Base-by-base conservation (phyloP, 92 coral and sea anemone species). In the Desmophyllum pertusum region DNA sequence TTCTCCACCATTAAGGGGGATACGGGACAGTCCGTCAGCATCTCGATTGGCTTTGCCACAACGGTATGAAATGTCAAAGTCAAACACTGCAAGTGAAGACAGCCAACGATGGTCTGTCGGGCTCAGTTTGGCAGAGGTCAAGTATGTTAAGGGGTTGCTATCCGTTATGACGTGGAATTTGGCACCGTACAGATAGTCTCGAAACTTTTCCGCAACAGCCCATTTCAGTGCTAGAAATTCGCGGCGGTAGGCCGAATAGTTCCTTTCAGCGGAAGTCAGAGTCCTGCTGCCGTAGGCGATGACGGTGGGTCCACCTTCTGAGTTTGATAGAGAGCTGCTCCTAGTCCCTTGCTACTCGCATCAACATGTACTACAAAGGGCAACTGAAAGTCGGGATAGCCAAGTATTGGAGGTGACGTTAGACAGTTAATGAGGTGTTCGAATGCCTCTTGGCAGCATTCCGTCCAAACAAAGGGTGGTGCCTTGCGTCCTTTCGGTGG, bases 41-140 rank as follows among this genome's bases (percentile, higher is more conserved):
- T 80, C 90, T 30, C 75, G 81, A 40, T 80, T 63, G 41, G 84
- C 57, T 52, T 37, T 81, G 65, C 90, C 93, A 43, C 80, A 64
- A 46, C 93, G 85, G 51, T 85, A 89, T 27, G 80, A 73, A 68
- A 85, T 89, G 2, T 89, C 83, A n/a, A 89, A 89, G 67, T 89
- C 89, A 51, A 80, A 89, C 30, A 83, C 66, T 17, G 93, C 83
- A 27, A 85, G 73, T 3, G 81, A 82, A 37, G 87, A 61, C 64
- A 85, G 70, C 92, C 89, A 84, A 27, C 91, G 78, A 37, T 87
- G 90, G 63, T 87, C 90, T 6, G 87, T 87, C 43, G 91, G 79
- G 69, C 74, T 81, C 70, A 85, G 87, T 48, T 89, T 85, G 38
- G 93, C 80, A 18, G 90, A 64, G 38, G 90, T 84, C 67, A 89